These are phyloP conservation scores for Onychomys leucogaster DNA, from an alignment of 2,797 vertebrate species.

Conservation along the genomic window DNA sequence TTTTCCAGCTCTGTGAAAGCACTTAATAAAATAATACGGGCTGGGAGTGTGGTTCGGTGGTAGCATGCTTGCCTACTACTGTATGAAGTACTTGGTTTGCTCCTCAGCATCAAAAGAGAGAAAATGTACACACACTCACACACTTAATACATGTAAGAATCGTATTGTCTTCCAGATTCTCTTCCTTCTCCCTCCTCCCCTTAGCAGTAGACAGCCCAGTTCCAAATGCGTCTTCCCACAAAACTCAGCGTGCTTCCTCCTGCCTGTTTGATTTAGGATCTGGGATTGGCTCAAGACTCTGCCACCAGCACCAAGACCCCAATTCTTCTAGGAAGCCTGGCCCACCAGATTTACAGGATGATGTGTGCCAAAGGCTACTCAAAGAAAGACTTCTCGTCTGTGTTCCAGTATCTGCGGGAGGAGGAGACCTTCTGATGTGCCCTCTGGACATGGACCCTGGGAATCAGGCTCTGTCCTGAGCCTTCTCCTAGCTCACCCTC, in stretches of 20 bases:
- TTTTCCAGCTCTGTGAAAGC: not conserved
- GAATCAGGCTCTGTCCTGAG: conserved; percentile 75
- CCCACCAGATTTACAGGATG: conserved; percentile 98
- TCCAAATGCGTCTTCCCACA: not conserved
- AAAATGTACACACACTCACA: not conserved
- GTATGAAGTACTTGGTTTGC: not conserved
- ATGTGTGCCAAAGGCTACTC: conserved; percentile 98
- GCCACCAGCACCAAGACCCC: conserved; percentile 97
- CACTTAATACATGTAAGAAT: not conserved
- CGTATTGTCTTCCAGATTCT: conserved; percentile 7
- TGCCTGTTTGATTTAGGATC: conserved; percentile 89
- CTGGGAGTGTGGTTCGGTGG: not conserved
- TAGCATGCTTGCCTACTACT: not conserved
- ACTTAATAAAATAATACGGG: not conserved
- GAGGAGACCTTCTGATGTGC: conserved; percentile 91
- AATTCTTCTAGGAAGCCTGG: conserved; percentile 94
- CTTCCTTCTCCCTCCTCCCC: not conserved
- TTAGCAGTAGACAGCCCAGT: not conserved
- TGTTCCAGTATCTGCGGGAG: conserved; percentile 98
- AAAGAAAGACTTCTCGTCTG: conserved; percentile 97
- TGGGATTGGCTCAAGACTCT: conserved; percentile 97
- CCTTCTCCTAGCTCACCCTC: conserved; percentile 64
- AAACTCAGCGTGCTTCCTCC: conserved; percentile 31
- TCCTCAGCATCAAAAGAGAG: not conserved
- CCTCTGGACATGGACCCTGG: conserved; percentile 73